Conservation (phyloP, 2,113 vertebrate genomes). For the Thinocorus orbignyianus region DNA sequence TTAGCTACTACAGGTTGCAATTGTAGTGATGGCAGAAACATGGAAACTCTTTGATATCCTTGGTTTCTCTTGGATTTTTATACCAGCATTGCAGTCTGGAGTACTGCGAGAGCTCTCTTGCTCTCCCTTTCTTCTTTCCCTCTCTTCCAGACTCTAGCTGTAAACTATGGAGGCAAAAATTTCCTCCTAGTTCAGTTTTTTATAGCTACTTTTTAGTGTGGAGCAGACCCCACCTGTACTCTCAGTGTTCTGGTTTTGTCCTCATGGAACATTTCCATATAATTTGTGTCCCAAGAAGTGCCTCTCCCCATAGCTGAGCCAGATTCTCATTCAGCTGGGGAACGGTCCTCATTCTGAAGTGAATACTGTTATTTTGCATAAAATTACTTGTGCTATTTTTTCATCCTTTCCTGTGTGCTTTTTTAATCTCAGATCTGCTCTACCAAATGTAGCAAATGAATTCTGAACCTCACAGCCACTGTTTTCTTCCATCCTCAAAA, state of each 20-base stretch:
- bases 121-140: not conserved
- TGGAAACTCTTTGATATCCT: not conserved
- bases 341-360: not conserved
- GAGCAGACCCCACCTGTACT: not conserved
- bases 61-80: not conserved
- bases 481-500: not conserved
- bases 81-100: not conserved
- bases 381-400: not conserved
- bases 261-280: not conserved
- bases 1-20: not conserved
- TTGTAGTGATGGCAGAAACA: not conserved
- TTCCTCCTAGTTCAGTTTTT: not conserved
- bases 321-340: not conserved
- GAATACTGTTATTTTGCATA: not conserved
- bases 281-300: not conserved
- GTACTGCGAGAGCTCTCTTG: no score
- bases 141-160: not conserved
- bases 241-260: not conserved
- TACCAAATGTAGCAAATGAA: not conserved
- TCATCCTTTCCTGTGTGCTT: not conserved
- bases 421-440: not conserved
- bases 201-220: not conserved
- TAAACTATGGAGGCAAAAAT: not conserved
- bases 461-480: not conserved
- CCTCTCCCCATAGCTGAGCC: not conserved